These are phyloP conservation scores for Lasioglossum pauxillum DNA, from an alignment of 2,888 invertebrate genomes.

Conservation along the genomic window DNA sequence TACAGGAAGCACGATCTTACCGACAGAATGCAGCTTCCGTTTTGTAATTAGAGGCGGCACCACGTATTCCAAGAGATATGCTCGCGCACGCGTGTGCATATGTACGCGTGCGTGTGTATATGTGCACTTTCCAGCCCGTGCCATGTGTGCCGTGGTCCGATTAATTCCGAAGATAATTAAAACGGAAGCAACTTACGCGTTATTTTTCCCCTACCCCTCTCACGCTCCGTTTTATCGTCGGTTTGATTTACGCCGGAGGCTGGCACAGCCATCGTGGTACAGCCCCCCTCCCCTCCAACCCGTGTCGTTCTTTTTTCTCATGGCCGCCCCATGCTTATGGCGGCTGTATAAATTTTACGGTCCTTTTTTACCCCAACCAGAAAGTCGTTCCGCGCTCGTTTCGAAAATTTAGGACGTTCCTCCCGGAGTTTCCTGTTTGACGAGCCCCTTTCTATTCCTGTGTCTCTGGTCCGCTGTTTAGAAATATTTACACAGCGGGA, in stretches of 20 bases:
- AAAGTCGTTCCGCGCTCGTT: conserved; percentile 40
- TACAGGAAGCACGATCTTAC: conserved; percentile 69
- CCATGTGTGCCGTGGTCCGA: conserved; percentile 7
- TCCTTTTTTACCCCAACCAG: conserved; percentile 19
- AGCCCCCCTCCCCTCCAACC: neutral
- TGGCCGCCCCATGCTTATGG: conserved; percentile 24
- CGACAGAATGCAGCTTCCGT: conserved; percentile 61
- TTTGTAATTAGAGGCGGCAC: conserved; percentile 66
- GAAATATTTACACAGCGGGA: neutral
- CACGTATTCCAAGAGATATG: conserved; percentile 41
- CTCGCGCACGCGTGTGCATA: conserved; percentile 40
- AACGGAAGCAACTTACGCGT: conserved; percentile 26
- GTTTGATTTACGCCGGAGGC: conserved; percentile 45
- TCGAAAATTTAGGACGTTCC: conserved; percentile 39
- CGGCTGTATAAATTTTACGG: conserved; percentile 43
- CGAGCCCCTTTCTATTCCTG: neutral
- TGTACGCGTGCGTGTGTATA: neutral
- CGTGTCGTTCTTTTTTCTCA: too few species aligned
- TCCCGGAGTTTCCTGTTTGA: neutral
- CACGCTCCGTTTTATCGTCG: conserved; percentile 6
- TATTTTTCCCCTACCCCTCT: neutral
- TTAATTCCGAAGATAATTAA: conserved; percentile 57
- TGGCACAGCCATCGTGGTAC: neutral
- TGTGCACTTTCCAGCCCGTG: neutral
- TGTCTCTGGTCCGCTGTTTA: neutral